Percentiles rank a stretch among this genome's conserved stretches.
Conservation (phyloP, 2,797 vertebrate species). For the Hephaestus fuliginosus region DNA sequence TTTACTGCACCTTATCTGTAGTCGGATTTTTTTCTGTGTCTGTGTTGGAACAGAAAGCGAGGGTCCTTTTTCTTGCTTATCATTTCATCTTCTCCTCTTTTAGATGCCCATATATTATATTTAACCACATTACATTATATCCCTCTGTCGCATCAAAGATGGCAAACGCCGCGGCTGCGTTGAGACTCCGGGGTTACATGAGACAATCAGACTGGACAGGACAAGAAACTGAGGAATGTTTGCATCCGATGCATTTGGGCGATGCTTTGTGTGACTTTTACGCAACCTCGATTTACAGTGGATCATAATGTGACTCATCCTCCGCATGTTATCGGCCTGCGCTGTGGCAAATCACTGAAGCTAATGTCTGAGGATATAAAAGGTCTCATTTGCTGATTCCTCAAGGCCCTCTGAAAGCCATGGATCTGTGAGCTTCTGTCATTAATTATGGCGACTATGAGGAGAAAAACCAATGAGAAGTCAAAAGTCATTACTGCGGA, state of each 20-base stretch:
- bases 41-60: not conserved
- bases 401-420: constrained; percentile 21
- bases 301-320: constrained; percentile 39
- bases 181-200: not conserved
- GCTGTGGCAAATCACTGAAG: not conserved
- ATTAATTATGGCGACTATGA: constrained; percentile 43
- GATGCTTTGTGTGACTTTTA: constrained; percentile 17
- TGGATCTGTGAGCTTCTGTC: constrained; percentile 37
- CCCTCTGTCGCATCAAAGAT: not conserved
- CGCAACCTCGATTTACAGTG: constrained; percentile 15
- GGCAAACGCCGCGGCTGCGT: not conserved
- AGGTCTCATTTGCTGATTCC: constrained; percentile 44
- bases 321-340: not conserved
- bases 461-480: constrained; percentile 31
- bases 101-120: not conserved
- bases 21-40: not conserved
- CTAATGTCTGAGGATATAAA: constrained; percentile 37
- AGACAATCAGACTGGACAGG: constrained; percentile 11
- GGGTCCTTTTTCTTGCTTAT: not conserved
- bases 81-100: not conserved
- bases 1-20: not conserved
- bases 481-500: constrained; percentile 49
- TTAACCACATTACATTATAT: not conserved
- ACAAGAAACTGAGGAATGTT: not conserved
- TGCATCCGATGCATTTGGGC: not conserved